Evolutionary conservation across 2,797 vertebrate species (phyloP).

Genomic region (Phrynocephalus vlangalii): DNA sequence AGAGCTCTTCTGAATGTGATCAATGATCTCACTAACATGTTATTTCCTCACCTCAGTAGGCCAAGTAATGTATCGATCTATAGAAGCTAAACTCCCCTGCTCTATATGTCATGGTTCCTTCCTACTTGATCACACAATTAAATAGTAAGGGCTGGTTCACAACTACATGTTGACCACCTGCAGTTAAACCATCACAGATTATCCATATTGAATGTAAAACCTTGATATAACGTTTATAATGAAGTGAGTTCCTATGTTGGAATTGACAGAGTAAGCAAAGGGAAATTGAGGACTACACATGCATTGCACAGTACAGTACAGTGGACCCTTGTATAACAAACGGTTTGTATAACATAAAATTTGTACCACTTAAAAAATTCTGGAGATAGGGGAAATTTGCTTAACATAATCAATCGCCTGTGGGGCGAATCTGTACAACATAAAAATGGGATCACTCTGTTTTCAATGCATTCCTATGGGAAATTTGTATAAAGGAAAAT

Average conservation of each 20-base stretch:
- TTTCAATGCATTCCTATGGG: too few relatives aligned
- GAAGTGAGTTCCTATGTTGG: not conserved
- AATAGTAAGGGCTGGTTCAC: not conserved
- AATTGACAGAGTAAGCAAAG: not conserved
- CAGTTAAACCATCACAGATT: conserved; percentile 2
- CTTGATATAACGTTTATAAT: not conserved
- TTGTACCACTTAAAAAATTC: too few relatives aligned
- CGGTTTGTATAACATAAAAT: too few relatives aligned
- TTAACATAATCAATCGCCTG: too few relatives aligned
- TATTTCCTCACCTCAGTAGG: not conserved
- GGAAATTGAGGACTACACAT: not conserved
- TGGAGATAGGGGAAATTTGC: too few relatives aligned
- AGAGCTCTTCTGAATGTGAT: not conserved
- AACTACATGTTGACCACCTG: not conserved
- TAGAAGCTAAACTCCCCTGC: not conserved
- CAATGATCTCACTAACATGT: not conserved
- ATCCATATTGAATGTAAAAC: not conserved
- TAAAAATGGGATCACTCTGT: too few relatives aligned
- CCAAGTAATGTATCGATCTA: not conserved
- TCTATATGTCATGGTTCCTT: conserved; percentile 6
- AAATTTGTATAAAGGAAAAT: too few relatives aligned
- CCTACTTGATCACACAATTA: not conserved
- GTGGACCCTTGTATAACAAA: too few relatives aligned
- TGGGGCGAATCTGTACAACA: too few relatives aligned
- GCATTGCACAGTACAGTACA: not conserved